A percentile compares a stretch with the other conserved stretches of the same genome.
These are phyloP conservation scores for Julus scandinavius DNA, from an alignment of 2,888 invertebrate genomes.

Conservation along the genomic window DNA sequence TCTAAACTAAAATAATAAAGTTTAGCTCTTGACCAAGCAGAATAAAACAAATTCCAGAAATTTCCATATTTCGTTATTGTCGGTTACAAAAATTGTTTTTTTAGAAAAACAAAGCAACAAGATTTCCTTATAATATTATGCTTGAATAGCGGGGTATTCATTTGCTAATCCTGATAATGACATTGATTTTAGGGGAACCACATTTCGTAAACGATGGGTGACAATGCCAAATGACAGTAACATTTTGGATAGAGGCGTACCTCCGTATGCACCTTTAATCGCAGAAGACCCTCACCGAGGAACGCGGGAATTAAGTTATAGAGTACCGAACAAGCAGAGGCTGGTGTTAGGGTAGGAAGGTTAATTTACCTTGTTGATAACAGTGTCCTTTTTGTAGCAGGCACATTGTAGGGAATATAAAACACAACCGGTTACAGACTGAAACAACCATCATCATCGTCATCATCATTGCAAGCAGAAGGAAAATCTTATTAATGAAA, in stretches of 20 bases:
- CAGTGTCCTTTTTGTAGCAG: slow-evolving; percentile 58
- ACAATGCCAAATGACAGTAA: too few species aligned
- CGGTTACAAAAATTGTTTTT: too few species aligned
- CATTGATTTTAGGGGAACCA: too few species aligned
- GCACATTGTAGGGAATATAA: slow-evolving; percentile 58
- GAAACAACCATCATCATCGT: slow-evolving; percentile 51
- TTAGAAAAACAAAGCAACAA: too few species aligned
- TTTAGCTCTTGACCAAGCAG: too few species aligned
- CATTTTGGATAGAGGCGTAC: not conserved
- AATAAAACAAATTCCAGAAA: too few species aligned
- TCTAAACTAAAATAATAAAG: too few species aligned
- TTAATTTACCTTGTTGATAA: slow-evolving; percentile 58
- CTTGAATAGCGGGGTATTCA: too few species aligned
- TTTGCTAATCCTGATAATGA: too few species aligned
- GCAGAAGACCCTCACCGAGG: not conserved
- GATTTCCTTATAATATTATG: too few species aligned
- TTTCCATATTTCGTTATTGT: too few species aligned
- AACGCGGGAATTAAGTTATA: not conserved
- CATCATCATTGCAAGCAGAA: slow-evolving; percentile 48
- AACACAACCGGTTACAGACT: slow-evolving; percentile 54
- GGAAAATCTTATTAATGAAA: slow-evolving; percentile 45
- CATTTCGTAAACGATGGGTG: too few species aligned
- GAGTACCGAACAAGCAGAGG: slow-evolving; percentile 35
- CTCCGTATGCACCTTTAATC: not conserved
- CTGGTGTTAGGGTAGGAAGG: slow-evolving; percentile 47